Percentiles rank a stretch among this genome's conserved stretches.
Evolutionary conservation across 2,888 invertebrate genomes (phyloP).

Genomic region (Chromoteleia sp.): DNA sequence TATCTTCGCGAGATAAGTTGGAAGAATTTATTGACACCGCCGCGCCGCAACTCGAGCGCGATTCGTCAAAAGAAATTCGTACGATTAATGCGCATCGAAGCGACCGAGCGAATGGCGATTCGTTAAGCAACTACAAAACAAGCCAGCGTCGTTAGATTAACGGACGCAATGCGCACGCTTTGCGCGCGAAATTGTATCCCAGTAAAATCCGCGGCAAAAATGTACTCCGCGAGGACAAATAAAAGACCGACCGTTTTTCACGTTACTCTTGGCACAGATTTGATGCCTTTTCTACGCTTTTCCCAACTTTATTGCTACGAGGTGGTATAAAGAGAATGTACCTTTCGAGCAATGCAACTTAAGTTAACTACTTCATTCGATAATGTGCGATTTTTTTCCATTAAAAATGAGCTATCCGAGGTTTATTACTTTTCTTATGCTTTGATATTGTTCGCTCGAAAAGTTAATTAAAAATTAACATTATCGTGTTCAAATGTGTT

Average conservation of each 20-base stretch:
- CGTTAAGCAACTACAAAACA: slow-evolving; percentile 23
- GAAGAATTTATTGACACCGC: slow-evolving; percentile 59
- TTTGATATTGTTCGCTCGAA: too few species aligned
- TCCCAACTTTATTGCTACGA: slow-evolving; percentile 38
- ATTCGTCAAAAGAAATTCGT: slow-evolving; percentile 18
- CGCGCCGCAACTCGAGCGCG: slow-evolving; percentile 6
- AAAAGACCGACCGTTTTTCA: slow-evolving; percentile 23
- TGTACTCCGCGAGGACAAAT: slow-evolving; percentile 16
- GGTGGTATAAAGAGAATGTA: slow-evolving; percentile 25
- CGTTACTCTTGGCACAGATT: slow-evolving; percentile 44
- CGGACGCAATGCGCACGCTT: neutral
- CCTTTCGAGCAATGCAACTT: slow-evolving; percentile 22
- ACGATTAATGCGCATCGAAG: slow-evolving; percentile 31
- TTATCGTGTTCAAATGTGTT: too few species aligned
- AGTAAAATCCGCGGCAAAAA: neutral
- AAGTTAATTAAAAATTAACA: too few species aligned
- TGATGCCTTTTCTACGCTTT: slow-evolving; percentile 32
- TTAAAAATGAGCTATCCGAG: neutral
- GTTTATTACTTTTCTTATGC: too few species aligned
- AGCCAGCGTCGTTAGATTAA: neutral
- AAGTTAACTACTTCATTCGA: slow-evolving; percentile 23
- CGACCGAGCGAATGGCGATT: slow-evolving; percentile 20
- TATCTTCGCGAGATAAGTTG: slow-evolving; percentile 70
- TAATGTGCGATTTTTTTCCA: slow-evolving; percentile 1
- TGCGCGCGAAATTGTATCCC: slow-evolving; percentile 2